phyloP scores from a whole-genome alignment of 2,797 vertebrate genomes.

The Brotula barbata region DNA sequence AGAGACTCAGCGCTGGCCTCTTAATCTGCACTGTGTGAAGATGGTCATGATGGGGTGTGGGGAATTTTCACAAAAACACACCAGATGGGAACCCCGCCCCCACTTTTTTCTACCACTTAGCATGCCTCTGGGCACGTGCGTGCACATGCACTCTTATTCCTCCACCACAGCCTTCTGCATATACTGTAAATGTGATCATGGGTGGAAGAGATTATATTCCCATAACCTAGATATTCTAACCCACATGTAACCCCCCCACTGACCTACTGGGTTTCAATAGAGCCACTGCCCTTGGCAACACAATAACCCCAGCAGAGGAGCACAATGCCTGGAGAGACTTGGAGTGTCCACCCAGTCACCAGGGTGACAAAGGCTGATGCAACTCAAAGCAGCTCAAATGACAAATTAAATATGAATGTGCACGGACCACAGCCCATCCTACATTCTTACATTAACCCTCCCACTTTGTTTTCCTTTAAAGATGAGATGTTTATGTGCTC shows the following conservation, averaged over 20 bases:
- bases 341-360: conserved; percentile 27
- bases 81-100: conserved; percentile 54
- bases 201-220: conserved; percentile 68
- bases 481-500: conserved; percentile 41
- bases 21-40: conserved; percentile 51
- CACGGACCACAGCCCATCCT: conserved; percentile 37
- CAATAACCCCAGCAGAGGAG: conserved; percentile 45
- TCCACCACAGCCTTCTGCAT: conserved; percentile 34
- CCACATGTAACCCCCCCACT: conserved; percentile 17
- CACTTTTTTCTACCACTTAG: conserved; percentile 52
- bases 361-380: conserved; percentile 43
- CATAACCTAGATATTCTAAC: conserved; percentile 71
- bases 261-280: conserved; percentile 45
- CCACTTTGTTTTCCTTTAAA: conserved; percentile 36
- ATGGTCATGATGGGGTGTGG: conserved; percentile 43
- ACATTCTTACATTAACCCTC: conserved; percentile 12
- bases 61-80: conserved; percentile 22
- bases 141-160: conserved; percentile 44
- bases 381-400: conserved; percentile 55
- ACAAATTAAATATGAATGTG: conserved; percentile 71
- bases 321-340: conserved; percentile 9
- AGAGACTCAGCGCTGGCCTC: conserved; percentile 46
- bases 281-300: conserved; percentile 53
- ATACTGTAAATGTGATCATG: conserved; percentile 65
- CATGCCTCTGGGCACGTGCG: conserved; percentile 40